phyloP scores from a whole-genome alignment of 2,797 vertebrate species.

The Rhabdomys pumilio region DNA sequence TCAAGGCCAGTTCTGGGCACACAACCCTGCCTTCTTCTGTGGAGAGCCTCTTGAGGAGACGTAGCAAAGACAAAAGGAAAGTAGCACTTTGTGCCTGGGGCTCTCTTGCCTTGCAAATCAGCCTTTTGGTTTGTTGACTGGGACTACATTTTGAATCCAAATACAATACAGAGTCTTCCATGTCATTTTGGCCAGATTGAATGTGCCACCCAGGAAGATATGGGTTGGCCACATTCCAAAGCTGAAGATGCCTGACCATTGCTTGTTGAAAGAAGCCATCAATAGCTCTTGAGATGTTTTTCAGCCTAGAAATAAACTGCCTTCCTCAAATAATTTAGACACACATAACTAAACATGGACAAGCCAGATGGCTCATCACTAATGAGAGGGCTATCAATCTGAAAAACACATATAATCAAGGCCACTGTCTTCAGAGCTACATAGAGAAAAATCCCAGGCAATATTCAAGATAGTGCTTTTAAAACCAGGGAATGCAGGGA shows the following conservation, averaged over 20 bases:
- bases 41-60: not conserved
- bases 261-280: conserved; percentile 84
- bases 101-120: not conserved
- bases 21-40: not conserved
- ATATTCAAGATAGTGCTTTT: conserved; percentile 73
- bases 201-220: conserved; percentile 57
- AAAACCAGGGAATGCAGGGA: conserved; percentile 23
- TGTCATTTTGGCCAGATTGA: conserved; percentile 33
- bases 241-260: conserved; percentile 77
- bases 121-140: not conserved
- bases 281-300: conserved; percentile 82
- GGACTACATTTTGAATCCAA: conserved; percentile 15
- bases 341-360: conserved; percentile 83
- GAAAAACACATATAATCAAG: conserved; percentile 77
- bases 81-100: not conserved
- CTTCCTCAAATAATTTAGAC: conserved; percentile 84
- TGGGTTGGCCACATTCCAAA: conserved; percentile 72
- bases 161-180: not conserved
- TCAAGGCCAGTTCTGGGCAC: not conserved
- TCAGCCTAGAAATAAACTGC: conserved; percentile 82
- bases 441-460: conserved; percentile 74
- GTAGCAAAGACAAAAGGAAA: not conserved
- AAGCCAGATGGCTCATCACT: conserved; percentile 77
- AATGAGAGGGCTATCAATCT: conserved; percentile 69
- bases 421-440: conserved; percentile 71